Evolutionary conservation across 1,140 invertebrate genomes (phyloP), one percentile per base, ranked within the genome.

Genomic region (Prorops nasuta): DNA sequence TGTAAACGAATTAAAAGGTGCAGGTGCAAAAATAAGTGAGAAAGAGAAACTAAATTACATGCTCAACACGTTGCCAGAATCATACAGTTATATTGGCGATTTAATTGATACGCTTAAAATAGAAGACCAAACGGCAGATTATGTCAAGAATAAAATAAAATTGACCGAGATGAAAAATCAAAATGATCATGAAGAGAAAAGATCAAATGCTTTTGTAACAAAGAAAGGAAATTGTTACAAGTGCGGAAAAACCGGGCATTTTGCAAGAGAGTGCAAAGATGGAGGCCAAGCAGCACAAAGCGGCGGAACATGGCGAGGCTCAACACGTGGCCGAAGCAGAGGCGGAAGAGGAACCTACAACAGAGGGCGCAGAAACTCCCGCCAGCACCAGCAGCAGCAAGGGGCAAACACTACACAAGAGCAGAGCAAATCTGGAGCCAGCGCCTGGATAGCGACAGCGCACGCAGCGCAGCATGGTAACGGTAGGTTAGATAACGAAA

Each of bases 1-100:
- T 21, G 48, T 55, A 35, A 60, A 60, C 39, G 55, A 56, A 31
- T 46, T 62, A 15, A 64, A 64, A 52, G 6, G 10, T 14, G 56
- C 61, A 12, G 58, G 58, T 17, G 52, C 51, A 20, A 41, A 38
- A 31, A 18, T 64, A 43, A 44, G 16, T 16, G 55, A 62, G 44
- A 17, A 56, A 45, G 62, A 64, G 49, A 68, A 65, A 56, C 15
- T 62, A 10, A 64, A 58, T 45, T 68, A 70, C 35, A 40, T 51
- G 16, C 7, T 51, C 1, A 51, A 10, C 3, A 31, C 49, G 2
- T n/a, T 51, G 7, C 24, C 42, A 18, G 14, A 3, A 2, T 12
- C 21, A n/a, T 44, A 32, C 14, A 44, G 37, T 37, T 32, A 54
- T 19, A 42, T 54, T 28, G 52, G 43, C 12, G 43, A 54, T 12